Percentiles rank a stretch among this genome's conserved stretches.
phyloP scores from a whole-genome alignment of 2,113 vertebrate genomes.

The Elaphurus davidianus region DNA sequence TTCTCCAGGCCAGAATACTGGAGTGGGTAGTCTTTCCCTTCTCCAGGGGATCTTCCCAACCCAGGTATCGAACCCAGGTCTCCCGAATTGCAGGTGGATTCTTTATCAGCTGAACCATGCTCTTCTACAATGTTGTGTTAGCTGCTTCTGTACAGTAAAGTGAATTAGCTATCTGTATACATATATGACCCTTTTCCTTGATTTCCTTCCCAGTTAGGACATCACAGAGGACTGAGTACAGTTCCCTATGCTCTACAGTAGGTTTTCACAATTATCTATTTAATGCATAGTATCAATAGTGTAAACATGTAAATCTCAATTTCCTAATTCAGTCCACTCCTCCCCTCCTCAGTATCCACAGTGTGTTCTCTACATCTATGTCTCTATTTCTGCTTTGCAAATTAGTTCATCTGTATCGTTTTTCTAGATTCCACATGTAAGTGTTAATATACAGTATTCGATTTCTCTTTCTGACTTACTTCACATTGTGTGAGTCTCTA shows the following conservation, averaged over 20 bases:
- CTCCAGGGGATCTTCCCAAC: no score
- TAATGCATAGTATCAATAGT: neutral
- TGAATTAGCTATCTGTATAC: neutral
- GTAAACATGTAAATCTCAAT: neutral
- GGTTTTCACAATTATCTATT: neutral
- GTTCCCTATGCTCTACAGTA: neutral
- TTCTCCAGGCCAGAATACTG: no score
- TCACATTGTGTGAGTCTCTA: neutral
- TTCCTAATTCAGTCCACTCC: neutral
- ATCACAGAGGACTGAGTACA: neutral
- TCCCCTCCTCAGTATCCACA: neutral
- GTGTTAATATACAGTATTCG: neutral
- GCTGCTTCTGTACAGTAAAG: neutral
- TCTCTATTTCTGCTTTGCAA: neutral
- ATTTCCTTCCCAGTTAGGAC: neutral
- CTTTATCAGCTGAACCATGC: neutral
- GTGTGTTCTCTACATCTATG: neutral
- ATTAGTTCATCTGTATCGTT: neutral
- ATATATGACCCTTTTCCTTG: neutral
- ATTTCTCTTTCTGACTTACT: neutral
- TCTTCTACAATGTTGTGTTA: neutral
- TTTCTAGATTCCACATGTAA: neutral
- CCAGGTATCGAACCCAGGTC: no score
- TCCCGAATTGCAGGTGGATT: no score
- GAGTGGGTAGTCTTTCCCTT: no score